Percentiles rank a stretch among this genome's conserved stretches.
These are phyloP conservation scores for Pangasius macronema DNA, from an alignment of 2,797 vertebrate species.

Conservation along the genomic window DNA sequence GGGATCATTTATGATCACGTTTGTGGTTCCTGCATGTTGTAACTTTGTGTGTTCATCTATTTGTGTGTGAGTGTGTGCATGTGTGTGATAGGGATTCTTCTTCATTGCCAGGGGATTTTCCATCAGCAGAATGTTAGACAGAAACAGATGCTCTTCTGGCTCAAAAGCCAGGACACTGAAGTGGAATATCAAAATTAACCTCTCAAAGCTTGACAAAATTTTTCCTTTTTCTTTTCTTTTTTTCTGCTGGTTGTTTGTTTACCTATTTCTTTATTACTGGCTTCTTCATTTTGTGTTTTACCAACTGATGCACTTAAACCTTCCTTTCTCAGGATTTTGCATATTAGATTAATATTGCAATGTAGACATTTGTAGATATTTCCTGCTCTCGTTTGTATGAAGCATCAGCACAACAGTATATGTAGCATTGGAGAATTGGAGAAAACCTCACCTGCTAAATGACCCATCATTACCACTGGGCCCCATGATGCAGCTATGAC, in stretches of 20 bases:
- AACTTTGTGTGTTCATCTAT: slow-evolving; percentile 31
- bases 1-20: slow-evolving; percentile 27
- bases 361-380: neutral
- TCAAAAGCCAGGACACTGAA: slow-evolving; percentile 61
- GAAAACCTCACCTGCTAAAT: slow-evolving; percentile 33
- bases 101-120: slow-evolving; percentile 77
- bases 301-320: slow-evolving; percentile 5
- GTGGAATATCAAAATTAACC: slow-evolving; percentile 61
- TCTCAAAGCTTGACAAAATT: slow-evolving; percentile 66
- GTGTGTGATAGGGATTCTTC: slow-evolving; percentile 57
- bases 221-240: slow-evolving; percentile 14
- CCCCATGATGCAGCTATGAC: slow-evolving; percentile 16
- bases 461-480: slow-evolving; percentile 6
- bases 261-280: neutral
- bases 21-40: slow-evolving; percentile 19
- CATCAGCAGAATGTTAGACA: slow-evolving; percentile 73
- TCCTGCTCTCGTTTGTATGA: neutral
- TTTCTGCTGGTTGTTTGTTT: slow-evolving; percentile 20
- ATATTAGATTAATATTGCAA: neutral
- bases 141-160: slow-evolving; percentile 80
- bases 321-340: neutral
- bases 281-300: slow-evolving; percentile 1
- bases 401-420: neutral
- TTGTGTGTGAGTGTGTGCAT: slow-evolving; percentile 39
- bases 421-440: neutral